Evolutionary conservation across 2,888 invertebrate genomes (phyloP).

Genomic region (Peribatodes rhomboidaria): DNA sequence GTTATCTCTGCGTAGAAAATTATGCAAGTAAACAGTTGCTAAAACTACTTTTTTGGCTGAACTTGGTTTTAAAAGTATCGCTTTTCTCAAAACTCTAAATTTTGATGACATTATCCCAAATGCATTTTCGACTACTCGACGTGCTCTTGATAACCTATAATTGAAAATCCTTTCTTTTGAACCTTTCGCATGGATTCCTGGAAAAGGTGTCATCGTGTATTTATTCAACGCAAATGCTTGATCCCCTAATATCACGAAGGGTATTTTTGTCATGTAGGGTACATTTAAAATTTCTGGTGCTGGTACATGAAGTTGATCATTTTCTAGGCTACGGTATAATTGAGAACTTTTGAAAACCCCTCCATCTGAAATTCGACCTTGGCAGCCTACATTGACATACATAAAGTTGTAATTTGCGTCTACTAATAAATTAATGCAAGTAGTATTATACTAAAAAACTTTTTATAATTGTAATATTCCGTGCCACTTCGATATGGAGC

Average conservation of each 20-base stretch:
- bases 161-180: slow-evolving; percentile 52
- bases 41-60: neutral
- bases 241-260: neutral
- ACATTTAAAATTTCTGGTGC: neutral
- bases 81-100: slow-evolving; percentile 41
- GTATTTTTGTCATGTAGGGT: neutral
- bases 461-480: slow-evolving; percentile 16
- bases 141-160: slow-evolving; percentile 53
- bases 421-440: slow-evolving; percentile 55
- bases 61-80: neutral
- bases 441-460: slow-evolving; percentile 53
- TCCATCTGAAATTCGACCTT: slow-evolving; percentile 35
- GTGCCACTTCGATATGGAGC: slow-evolving; percentile 28
- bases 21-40: neutral
- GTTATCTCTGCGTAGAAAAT: neutral
- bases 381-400: slow-evolving; percentile 44
- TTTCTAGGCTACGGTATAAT: slow-evolving; percentile 10
- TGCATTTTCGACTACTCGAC: slow-evolving; percentile 30
- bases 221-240: neutral
- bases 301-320: slow-evolving; percentile 4
- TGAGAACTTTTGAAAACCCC: slow-evolving; percentile 7
- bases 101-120: neutral
- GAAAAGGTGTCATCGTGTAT: neutral
- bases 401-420: slow-evolving; percentile 52
- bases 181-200: neutral